Percentiles rank a stretch among this genome's conserved stretches.
Evolutionary conservation across 2,797 vertebrate genomes (phyloP).

Genomic region (Pseudomugil gertrudae): DNA sequence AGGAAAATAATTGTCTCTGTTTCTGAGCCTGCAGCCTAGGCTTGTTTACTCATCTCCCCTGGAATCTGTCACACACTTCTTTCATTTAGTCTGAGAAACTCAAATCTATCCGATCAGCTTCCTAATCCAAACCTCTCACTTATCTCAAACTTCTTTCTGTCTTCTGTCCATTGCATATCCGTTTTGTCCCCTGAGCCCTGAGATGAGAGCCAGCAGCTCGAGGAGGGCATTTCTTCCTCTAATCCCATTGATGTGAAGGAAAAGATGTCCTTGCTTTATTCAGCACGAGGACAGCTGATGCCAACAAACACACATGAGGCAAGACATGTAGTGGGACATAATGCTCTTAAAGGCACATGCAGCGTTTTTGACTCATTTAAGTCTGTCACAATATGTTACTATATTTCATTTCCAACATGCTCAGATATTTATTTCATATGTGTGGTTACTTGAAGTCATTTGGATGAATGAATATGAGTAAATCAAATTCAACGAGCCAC

Average conservation of each 20-base stretch:
- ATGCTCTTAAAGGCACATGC: slow-evolving; percentile 82
- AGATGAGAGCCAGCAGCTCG: slow-evolving; percentile 51
- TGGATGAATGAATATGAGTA: slow-evolving; percentile 69
- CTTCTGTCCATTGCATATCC: slow-evolving; percentile 32
- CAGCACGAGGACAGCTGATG: slow-evolving; percentile 74
- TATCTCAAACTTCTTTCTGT: slow-evolving; percentile 43
- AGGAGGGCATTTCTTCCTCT: slow-evolving; percentile 55
- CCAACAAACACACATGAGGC: slow-evolving; percentile 75
- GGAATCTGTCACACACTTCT: slow-evolving; percentile 24
- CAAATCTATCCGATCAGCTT: slow-evolving; percentile 28
- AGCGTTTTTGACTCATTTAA: slow-evolving; percentile 48
- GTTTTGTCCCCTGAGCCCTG: slow-evolving; percentile 25
- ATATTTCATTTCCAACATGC: slow-evolving; percentile 45
- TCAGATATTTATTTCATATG: slow-evolving; percentile 49
- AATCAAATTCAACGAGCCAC: slow-evolving; percentile 67
- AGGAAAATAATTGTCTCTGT: slow-evolving; percentile 1
- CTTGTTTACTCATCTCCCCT: slow-evolving; percentile 30
- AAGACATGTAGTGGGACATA: slow-evolving; percentile 66
- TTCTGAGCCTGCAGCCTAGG: slow-evolving; percentile 23
- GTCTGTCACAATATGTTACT: slow-evolving; percentile 41
- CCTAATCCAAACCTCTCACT: slow-evolving; percentile 55
- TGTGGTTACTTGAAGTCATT: slow-evolving; percentile 59
- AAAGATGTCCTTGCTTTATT: slow-evolving; percentile 67
- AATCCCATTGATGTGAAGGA: slow-evolving; percentile 64
- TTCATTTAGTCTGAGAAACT: slow-evolving; percentile 19